Base-by-base conservation (phyloP, 2,797 vertebrate species). In the Coreius guichenoti region DNA sequence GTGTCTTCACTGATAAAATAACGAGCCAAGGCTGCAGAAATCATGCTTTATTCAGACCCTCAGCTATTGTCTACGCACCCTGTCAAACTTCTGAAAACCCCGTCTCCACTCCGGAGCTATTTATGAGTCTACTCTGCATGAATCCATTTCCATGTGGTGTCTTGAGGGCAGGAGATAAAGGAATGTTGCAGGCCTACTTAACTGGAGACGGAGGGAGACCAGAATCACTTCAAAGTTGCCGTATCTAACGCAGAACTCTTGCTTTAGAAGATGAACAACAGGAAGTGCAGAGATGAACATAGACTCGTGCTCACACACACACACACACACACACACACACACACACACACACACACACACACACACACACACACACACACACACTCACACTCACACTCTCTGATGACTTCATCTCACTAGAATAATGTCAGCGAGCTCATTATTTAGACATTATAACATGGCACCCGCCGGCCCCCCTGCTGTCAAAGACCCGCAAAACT, bases 21-120 rank as follows among this genome's bases (percentile, higher is more conserved):
- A 91, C 93, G 93, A 94, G 92, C 89, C 89, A 80, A 67, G 72
- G 91, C 87, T 87, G 67, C 88, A 86, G 82, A 92, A 89, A 90
- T 92, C 92, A 92, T 93, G 83, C 89, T 94, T 95, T 94, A 94
- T 94, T 95, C 89, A 93, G 86, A 87, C 86, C 84, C 65, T 45
- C 72, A 77, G 77, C 68, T 77, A 68, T 63, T 76, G 87, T 80
- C 33, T 85, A 51, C 65, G 5, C 58, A 76, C 47, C n/a, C 78
- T 77, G 56, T 81, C 87, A 70, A 81, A 79, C 33, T 80, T 80
- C 92, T 91, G 92, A 92, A 93, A 92, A 90, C 84, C 70, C 85
- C 77, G 17, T 68, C 82, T 84, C 82, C 63, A 84, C 73, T 68
- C 54, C 13, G 39, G 56, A 85, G 83, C 49, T 80, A 72, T 85